Conservation (phyloP, 2,888 invertebrate genomes). For the Tinea trinotella region DNA sequence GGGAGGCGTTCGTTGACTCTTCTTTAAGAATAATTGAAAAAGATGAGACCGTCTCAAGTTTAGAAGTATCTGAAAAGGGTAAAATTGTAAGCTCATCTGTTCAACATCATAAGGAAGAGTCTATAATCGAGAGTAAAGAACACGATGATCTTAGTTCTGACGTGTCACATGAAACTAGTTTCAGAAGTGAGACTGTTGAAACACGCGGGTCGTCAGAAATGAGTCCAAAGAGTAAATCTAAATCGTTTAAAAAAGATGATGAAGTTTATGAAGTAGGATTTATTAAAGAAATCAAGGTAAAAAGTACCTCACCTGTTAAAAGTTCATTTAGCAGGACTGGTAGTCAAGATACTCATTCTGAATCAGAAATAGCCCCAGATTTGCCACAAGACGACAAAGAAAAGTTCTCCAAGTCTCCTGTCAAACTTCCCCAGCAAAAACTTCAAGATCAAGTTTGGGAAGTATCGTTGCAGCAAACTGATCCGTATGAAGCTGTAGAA, state of each 20-base stretch:
- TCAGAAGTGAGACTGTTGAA: slow-evolving; percentile 54
- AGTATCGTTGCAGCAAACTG: slow-evolving; percentile 53
- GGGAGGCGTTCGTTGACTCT: slow-evolving; percentile 58
- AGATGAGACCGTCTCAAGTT: slow-evolving; percentile 55
- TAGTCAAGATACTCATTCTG: slow-evolving; percentile 71
- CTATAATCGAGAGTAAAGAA: slow-evolving; percentile 64
- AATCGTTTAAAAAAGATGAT: slow-evolving; percentile 62
- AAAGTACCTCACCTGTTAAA: slow-evolving; percentile 60
- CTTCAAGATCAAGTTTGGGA: slow-evolving; percentile 64
- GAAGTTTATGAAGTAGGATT: slow-evolving; percentile 67
- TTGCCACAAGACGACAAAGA: slow-evolving; percentile 60
- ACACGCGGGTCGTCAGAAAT: slow-evolving; percentile 51
- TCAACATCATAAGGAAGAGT: slow-evolving; percentile 62
- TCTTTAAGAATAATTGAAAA: slow-evolving; percentile 58
- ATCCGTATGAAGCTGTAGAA: slow-evolving; percentile 49
- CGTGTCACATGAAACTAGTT: slow-evolving; percentile 60
- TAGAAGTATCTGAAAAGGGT: slow-evolving; percentile 61
- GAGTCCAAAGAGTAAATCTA: slow-evolving; percentile 61
- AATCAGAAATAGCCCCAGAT: slow-evolving; percentile 68
- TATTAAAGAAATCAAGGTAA: slow-evolving; percentile 66
- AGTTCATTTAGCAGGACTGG: slow-evolving; percentile 66
- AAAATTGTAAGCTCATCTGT: slow-evolving; percentile 58
- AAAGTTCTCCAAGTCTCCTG: slow-evolving; percentile 47
- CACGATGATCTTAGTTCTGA: slow-evolving; percentile 63
- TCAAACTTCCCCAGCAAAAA: slow-evolving; percentile 58